A percentile compares a stretch with the other conserved stretches of the same genome.
Conservation (phyloP, 1,140 invertebrate species). For the Eubasilissa regina region DNA sequence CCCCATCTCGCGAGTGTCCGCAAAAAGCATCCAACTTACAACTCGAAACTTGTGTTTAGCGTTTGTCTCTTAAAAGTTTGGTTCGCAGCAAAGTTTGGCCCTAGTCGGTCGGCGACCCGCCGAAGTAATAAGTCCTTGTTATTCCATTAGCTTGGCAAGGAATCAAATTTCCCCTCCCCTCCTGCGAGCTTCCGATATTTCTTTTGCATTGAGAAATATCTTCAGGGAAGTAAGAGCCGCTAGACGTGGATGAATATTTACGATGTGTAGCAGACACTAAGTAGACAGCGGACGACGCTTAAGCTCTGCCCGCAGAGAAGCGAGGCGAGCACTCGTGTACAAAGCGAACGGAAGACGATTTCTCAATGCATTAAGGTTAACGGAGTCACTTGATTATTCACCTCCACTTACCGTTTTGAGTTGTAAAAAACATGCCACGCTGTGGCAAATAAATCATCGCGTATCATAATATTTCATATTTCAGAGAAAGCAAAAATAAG, state of each 20-base stretch:
- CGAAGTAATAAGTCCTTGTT: slow-evolving; percentile 58
- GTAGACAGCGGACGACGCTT: slow-evolving; percentile 55
- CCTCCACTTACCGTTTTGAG: too few species aligned
- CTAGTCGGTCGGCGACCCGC: slow-evolving; percentile 41
- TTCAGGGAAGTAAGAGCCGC: slow-evolving; percentile 16
- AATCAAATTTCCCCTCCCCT: slow-evolving; percentile 51
- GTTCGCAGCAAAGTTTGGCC: slow-evolving; percentile 32
- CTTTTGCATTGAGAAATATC: slow-evolving; percentile 59
- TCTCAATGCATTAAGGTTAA: not conserved
- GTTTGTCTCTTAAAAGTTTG: slow-evolving; percentile 50
- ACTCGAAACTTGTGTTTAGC: slow-evolving; percentile 46
- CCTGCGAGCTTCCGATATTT: slow-evolving; percentile 53
- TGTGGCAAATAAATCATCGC: too few species aligned
- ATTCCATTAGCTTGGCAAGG: slow-evolving; percentile 59
- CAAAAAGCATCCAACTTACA: slow-evolving; percentile 48
- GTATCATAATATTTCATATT: too few species aligned
- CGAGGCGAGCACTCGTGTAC: slow-evolving; percentile 12
- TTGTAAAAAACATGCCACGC: too few species aligned
- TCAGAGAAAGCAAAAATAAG: too few species aligned
- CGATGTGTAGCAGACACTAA: slow-evolving; percentile 57
- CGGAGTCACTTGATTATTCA: not conserved
- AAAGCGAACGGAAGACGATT: not conserved
- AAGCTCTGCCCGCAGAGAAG: slow-evolving; percentile 2
- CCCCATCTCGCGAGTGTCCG: slow-evolving; percentile 45
- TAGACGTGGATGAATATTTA: slow-evolving; percentile 58